Evolutionary conservation across 2,888 invertebrate genomes (phyloP), one percentile per base, ranked within the genome.

Genomic region (Philhelius pedissequus): DNA sequence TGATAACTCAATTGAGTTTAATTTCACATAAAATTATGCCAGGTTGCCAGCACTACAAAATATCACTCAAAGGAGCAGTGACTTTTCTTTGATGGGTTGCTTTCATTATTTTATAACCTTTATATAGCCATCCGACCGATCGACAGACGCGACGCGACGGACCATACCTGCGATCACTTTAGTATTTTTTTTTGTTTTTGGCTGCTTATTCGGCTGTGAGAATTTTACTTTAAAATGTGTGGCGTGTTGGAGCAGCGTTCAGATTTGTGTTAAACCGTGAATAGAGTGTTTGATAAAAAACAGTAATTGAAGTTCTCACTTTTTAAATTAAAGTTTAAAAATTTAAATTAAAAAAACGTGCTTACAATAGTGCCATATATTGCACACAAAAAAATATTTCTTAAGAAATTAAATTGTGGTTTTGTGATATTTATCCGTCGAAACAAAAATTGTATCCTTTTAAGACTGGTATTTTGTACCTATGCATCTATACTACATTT

Each of bases 1-100:
- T 56, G 73, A 73, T 74, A 70, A 70, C 83, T 79, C 74, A 79
- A 79, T 74, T 35, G 27, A 83, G 83, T 74, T 79, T 79, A 75
- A 66, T 70, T 60, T 62, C 54, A n/a, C 13, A 20, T 22, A 38
- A 60, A 15, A 15, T 13, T n/a, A 3, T 38, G 38, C 6, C 22
- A 22, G 11, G 43, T 40, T 30, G 35, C 20, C n/a, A 27, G 7
- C 27, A 25, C 20, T 48, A 9, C 27, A 38, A 18, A 64, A 50
- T 68, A 82, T 68, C 60, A 56, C 48, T 68, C 54, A 48, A 30
- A 66, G 35, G 66, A 68, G 38, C 35, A 52, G 50, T 27, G 30
- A 27, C 76, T 50, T 50, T 48, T 32, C 30, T 15, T 56, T 58
- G 50, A 54, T 45, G 64, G 48, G 66, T 40, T n/a, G n/a, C n/a